Conservation (phyloP, 2,113 vertebrate species). For the Notechis scutatus region DNA sequence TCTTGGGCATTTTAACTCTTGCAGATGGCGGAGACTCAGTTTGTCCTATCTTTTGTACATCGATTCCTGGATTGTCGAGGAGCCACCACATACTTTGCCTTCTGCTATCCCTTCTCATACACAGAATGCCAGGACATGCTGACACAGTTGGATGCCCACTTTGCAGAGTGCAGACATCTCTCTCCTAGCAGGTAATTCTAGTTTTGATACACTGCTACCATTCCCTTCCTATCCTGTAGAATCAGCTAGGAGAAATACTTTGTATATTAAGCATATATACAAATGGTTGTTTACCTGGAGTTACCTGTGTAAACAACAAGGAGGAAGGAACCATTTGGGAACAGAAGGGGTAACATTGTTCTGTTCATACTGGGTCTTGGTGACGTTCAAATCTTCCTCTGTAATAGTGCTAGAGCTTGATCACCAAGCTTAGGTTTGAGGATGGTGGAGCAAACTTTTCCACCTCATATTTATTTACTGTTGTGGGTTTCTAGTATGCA, state of each 20-base stretch:
- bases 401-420: background rate
- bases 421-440: background rate
- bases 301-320: background rate
- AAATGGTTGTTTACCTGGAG: background rate
- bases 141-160: constrained; percentile 80
- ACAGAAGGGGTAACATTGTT: background rate
- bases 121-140: constrained; percentile 91
- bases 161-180: constrained; percentile 73
- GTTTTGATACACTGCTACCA: rapidly evolving
- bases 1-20: background rate
- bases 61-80: constrained; percentile 86
- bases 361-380: background rate
- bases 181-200: constrained; percentile 77
- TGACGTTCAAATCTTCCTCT: background rate
- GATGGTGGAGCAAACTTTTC: background rate
- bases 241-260: background rate
- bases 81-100: constrained; percentile 91
- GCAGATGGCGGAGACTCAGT: constrained; percentile 89
- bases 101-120: constrained; percentile 97
- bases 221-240: background rate
- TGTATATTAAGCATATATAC: background rate
- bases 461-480: background rate
- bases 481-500: background rate
- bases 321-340: background rate
- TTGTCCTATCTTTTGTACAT: constrained; percentile 90